phyloP scores from a whole-genome alignment of 2,888 invertebrate species.

The Onthophagus sagittarius region DNA sequence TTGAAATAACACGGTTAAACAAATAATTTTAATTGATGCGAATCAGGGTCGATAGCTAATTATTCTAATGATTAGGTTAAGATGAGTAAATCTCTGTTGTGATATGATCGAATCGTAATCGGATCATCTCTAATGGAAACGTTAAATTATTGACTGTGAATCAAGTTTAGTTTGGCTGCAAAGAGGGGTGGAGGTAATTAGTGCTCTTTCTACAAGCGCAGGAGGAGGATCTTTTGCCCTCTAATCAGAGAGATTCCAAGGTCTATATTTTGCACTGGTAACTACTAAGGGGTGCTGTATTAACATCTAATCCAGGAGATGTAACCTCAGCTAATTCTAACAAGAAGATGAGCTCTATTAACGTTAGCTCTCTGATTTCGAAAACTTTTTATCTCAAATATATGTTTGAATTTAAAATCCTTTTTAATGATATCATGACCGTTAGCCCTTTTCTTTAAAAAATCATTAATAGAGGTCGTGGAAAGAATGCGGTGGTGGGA shows the following conservation, averaged over 20 bases:
- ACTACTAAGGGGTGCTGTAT: neutral
- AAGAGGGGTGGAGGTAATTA: neutral
- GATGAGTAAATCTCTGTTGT: neutral
- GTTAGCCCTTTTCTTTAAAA: neutral
- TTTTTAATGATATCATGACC: neutral
- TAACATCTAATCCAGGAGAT: neutral
- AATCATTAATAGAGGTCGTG: neutral
- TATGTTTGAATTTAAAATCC: neutral
- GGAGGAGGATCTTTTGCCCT: neutral
- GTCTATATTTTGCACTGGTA: neutral
- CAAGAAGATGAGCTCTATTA: neutral
- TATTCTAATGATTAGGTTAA: neutral
- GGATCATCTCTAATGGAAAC: neutral
- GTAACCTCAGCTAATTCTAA: neutral
- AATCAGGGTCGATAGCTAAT: neutral
- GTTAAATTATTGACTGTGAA: neutral
- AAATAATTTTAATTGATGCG: too few relatives aligned
- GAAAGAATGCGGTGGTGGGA: constrained; percentile 2
- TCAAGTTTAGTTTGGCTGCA: neutral
- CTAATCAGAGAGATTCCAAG: neutral
- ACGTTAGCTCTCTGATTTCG: neutral
- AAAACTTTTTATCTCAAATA: neutral
- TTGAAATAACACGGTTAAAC: too few relatives aligned
- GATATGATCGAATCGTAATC: neutral
- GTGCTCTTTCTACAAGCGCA: neutral